phyloP scores from a whole-genome alignment of 2,888 invertebrate genomes.

The Scaptodrosophila latifasciaeformis region DNA sequence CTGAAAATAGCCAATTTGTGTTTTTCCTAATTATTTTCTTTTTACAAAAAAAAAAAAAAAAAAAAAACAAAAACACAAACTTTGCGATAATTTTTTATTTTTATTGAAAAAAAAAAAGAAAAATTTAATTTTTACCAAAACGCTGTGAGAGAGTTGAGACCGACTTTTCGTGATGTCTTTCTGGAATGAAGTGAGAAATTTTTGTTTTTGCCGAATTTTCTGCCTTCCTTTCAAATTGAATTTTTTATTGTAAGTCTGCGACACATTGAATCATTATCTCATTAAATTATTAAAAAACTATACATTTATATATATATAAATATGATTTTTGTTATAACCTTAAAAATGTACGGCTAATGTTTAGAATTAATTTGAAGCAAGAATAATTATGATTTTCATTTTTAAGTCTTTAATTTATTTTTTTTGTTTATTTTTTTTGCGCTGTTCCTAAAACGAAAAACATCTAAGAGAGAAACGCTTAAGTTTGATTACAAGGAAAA shows the following conservation, averaged over 20 bases:
- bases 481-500: slow-evolving; percentile 46
- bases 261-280: slow-evolving; percentile 64
- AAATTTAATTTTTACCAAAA: slow-evolving; percentile 35
- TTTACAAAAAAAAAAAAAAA: slow-evolving; percentile 36
- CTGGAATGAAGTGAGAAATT: slow-evolving; percentile 8
- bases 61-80: slow-evolving; percentile 25
- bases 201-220: slow-evolving; percentile 24
- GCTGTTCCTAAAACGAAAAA: slow-evolving; percentile 56
- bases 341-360: slow-evolving; percentile 60
- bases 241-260: slow-evolving; percentile 64
- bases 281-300: slow-evolving; percentile 5
- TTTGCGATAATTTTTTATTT: slow-evolving; percentile 32
- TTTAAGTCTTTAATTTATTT: slow-evolving; percentile 67
- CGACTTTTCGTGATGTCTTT: slow-evolving; percentile 60
- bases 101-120: too few species aligned
- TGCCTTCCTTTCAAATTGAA: slow-evolving; percentile 48
- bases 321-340: slow-evolving; percentile 68
- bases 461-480: slow-evolving; percentile 41
- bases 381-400: slow-evolving; percentile 31
- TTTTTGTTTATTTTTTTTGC: slow-evolving; percentile 44
- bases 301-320: too few species aligned
- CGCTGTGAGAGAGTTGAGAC: slow-evolving; percentile 60
- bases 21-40: slow-evolving; percentile 22
- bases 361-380: slow-evolving; percentile 43
- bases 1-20: slow-evolving; percentile 31